A percentile compares a stretch with the other conserved stretches of the same genome.
These are phyloP conservation scores for Oryzias woworae DNA, from an alignment of 2,113 vertebrate species.

Conservation along the genomic window DNA sequence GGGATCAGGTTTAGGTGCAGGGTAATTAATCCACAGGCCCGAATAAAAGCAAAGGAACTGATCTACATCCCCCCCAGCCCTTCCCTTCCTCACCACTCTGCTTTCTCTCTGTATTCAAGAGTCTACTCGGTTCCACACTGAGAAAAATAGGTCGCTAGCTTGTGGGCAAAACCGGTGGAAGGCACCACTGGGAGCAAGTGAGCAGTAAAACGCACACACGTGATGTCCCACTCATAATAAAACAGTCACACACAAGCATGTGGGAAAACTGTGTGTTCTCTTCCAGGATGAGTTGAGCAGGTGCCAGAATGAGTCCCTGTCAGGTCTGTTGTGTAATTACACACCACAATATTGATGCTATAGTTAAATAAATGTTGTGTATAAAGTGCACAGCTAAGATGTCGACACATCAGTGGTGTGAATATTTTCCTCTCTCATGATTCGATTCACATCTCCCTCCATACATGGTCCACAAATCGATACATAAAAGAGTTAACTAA, in stretches of 20 bases:
- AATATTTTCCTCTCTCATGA: too few relatives aligned
- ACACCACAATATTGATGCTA: constrained; percentile 1
- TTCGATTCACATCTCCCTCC: too few relatives aligned
- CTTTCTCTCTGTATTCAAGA: constrained; percentile 44
- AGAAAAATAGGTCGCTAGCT: constrained; percentile 76
- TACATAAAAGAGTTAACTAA: too few relatives aligned
- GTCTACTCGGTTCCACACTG: constrained; percentile 52
- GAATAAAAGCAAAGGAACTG: constrained; percentile 63
- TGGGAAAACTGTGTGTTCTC: constrained; percentile 20
- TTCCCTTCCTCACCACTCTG: neutral
- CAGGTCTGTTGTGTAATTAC: constrained; percentile 28
- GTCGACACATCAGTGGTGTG: neutral
- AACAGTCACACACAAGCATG: constrained; percentile 16
- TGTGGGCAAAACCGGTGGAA: constrained; percentile 52
- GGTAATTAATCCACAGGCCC: constrained; percentile 79
- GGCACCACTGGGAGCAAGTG: constrained; percentile 43
- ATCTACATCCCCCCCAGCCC: constrained; percentile 30
- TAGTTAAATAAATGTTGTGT: constrained; percentile 5
- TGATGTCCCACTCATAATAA: constrained; percentile 26
- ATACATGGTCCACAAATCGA: too few relatives aligned
- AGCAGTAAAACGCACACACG: constrained; percentile 29
- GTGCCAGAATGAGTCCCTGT: constrained; percentile 32
- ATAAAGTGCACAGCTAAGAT: neutral
- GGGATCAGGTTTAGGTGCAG: constrained; percentile 69
- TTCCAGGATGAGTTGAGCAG: constrained; percentile 52